Evolutionary conservation across 2,888 invertebrate genomes (phyloP).

Genomic region (Aspidapion aeneum): DNA sequence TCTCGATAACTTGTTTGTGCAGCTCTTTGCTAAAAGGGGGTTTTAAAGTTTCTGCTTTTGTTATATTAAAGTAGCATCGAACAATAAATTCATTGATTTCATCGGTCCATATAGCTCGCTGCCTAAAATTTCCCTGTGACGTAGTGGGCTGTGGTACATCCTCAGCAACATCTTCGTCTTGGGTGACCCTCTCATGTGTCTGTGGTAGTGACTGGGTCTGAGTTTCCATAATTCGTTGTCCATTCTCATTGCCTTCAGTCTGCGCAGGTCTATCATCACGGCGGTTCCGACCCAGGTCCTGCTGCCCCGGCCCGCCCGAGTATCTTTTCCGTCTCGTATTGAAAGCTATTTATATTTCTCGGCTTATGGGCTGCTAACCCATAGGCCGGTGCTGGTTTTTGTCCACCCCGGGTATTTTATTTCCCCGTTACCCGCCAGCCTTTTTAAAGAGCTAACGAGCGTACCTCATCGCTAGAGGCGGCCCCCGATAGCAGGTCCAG

Average conservation of each 20-base stretch:
- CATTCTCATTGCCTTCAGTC: background rate
- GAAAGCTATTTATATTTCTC: no score
- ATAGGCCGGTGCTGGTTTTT: no score
- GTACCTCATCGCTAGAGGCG: no score
- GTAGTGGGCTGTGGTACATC: background rate
- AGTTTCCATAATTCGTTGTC: background rate
- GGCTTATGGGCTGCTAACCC: no score
- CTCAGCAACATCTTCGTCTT: constrained; percentile 2
- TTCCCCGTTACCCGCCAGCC: no score
- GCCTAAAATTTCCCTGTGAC: background rate
- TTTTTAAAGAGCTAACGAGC: no score
- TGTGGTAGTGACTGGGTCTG: background rate
- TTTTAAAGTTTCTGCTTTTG: background rate
- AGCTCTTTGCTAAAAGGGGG: background rate
- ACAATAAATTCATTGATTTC: constrained; percentile 2
- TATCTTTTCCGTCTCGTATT: background rate
- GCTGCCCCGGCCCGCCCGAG: constrained; percentile 1
- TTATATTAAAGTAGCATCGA: constrained; percentile 2
- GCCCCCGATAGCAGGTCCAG: no score
- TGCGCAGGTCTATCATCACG: background rate
- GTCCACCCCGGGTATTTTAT: no score
- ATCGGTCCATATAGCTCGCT: background rate
- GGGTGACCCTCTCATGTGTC: background rate
- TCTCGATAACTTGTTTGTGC: background rate
- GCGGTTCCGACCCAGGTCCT: background rate